These are phyloP conservation scores for Eciton burchellii DNA, from an alignment of 1,140 invertebrate genomes.

Conservation along the genomic window DNA sequence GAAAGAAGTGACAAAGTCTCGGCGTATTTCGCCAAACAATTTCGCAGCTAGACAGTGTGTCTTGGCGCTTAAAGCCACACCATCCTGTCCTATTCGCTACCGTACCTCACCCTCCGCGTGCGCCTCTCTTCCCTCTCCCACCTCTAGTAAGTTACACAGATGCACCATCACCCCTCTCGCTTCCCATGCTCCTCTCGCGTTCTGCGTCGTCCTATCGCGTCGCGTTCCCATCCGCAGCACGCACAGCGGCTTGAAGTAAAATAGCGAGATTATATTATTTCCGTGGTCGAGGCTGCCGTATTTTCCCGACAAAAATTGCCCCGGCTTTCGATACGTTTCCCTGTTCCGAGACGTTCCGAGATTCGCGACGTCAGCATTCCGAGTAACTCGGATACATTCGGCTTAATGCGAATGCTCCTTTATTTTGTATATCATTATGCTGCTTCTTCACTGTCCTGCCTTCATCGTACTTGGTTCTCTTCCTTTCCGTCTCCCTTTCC, in stretches of 20 bases:
- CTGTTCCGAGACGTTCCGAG: neutral
- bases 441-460: neutral
- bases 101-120: conserved; percentile 49
- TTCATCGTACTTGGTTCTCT: neutral
- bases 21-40: conserved; percentile 81
- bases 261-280: conserved; percentile 81
- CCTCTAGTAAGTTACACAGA: conserved; percentile 69
- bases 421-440: conserved; percentile 14
- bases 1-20: conserved; percentile 81
- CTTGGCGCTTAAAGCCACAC: conserved; percentile 80
- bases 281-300: conserved; percentile 73
- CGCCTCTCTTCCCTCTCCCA: too few relatives aligned
- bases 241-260: conserved; percentile 76
- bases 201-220: conserved; percentile 58
- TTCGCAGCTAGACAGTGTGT: conserved; percentile 78
- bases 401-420: conserved; percentile 4
- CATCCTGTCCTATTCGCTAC: conserved; percentile 74
- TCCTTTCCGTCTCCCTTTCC: too few relatives aligned
- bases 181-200: conserved; percentile 63
- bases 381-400: conserved; percentile 36
- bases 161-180: conserved; percentile 30
- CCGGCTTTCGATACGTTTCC: conserved; percentile 52
- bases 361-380: conserved; percentile 22
- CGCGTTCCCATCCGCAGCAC: conserved; percentile 50
- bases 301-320: conserved; percentile 74